Percentiles rank a stretch among this genome's conserved stretches.
Conservation (phyloP, 2,113 vertebrate genomes). For the Amphiprion percula region DNA sequence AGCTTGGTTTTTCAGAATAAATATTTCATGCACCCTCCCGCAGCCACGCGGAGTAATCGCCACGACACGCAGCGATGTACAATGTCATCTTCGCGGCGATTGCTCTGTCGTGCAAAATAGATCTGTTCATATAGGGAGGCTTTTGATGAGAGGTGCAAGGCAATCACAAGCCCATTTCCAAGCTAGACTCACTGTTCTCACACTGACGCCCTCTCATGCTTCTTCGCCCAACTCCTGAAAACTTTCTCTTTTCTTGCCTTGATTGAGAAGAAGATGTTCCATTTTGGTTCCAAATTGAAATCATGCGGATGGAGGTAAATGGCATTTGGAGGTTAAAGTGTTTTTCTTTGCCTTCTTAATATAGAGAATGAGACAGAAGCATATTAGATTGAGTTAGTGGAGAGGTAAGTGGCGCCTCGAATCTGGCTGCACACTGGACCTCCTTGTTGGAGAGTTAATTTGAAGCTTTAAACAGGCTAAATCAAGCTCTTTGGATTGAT, state of each 20-base stretch:
- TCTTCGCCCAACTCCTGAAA: not conserved
- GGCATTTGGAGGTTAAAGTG: conserved; percentile 51
- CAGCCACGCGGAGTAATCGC: conserved; percentile 43
- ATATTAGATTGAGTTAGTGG: conserved; percentile 48
- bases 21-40: conserved; percentile 60
- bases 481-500: conserved; percentile 32
- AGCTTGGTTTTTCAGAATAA: conserved; percentile 51
- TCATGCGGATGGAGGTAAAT: conserved; percentile 49
- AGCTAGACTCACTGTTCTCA: conserved; percentile 16
- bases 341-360: conserved; percentile 47
- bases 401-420: conserved; percentile 15
- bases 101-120: conserved; percentile 57
- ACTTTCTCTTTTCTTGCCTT: not conserved
- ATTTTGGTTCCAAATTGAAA: conserved; percentile 57
- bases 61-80: conserved; percentile 42
- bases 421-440: conserved; percentile 32
- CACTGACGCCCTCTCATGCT: conserved; percentile 12
- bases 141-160: conserved; percentile 50
- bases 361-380: conserved; percentile 45
- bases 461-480: conserved; percentile 40
- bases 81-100: conserved; percentile 51
- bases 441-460: conserved; percentile 47
- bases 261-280: conserved; percentile 24
- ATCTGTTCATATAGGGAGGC: conserved; percentile 46
- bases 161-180: conserved; percentile 41